A percentile compares a stretch with the other conserved stretches of the same genome.
Conservation (phyloP, 2,113 vertebrate genomes). For the Sterrhoptilus dennistouni region DNA sequence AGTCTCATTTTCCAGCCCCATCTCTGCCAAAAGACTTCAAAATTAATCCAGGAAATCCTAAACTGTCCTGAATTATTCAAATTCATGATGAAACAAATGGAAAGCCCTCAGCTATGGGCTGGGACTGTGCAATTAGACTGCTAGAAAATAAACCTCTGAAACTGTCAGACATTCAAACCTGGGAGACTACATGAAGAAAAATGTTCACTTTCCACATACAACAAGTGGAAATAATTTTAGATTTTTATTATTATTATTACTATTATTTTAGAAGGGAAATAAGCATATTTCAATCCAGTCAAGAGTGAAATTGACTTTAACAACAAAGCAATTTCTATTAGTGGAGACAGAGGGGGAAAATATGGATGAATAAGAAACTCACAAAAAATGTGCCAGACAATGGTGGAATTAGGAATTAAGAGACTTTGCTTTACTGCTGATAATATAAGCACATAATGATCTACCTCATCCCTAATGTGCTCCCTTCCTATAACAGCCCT, state of each 20-base stretch:
- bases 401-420: constrained; percentile 27
- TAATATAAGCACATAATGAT: constrained; percentile 9
- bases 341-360: not conserved
- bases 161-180: not conserved
- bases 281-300: constrained; percentile 52
- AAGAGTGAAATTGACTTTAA: constrained; percentile 68
- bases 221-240: not conserved
- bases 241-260: constrained; percentile 21
- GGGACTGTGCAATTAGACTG: not conserved
- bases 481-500: not conserved
- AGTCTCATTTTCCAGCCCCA: not conserved
- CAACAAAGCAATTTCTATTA: constrained; percentile 55
- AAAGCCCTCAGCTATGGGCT: not conserved
- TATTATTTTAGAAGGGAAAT: constrained; percentile 58
- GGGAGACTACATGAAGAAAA: constrained; percentile 1
- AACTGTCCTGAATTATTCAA: not conserved
- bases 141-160: not conserved
- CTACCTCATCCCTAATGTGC: not conserved
- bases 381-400: constrained; percentile 29
- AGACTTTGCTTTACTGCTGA: constrained; percentile 37
- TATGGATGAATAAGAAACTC: constrained; percentile 2
- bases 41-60: not conserved
- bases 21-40: not conserved
- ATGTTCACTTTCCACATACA: not conserved
- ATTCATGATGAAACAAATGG: not conserved